Conservation (phyloP, 2,113 vertebrate genomes). For the Echinops telfairi region DNA sequence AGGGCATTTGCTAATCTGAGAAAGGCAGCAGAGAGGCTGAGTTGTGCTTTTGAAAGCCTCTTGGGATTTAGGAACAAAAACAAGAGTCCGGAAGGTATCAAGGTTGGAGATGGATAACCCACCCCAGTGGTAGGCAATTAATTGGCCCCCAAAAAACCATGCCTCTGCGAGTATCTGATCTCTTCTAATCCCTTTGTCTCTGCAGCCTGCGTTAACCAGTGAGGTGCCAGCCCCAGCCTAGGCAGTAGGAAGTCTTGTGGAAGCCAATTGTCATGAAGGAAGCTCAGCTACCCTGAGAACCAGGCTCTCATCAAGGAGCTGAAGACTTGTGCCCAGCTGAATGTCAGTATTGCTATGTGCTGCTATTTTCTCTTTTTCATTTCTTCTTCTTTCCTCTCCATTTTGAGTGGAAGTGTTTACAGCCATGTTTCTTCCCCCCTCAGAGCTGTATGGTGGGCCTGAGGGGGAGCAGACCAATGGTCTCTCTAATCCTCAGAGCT, state of each 20-base stretch:
- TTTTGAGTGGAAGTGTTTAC: not conserved
- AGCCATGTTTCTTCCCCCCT: not conserved
- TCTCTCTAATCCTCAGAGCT: slow-evolving; percentile 36
- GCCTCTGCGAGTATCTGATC: not conserved
- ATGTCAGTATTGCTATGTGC: slow-evolving; percentile 23
- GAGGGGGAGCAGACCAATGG: not conserved
- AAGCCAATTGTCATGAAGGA: not conserved
- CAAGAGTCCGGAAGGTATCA: not conserved
- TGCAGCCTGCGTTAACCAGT: not conserved
- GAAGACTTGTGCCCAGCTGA: not conserved
- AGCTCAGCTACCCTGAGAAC: not conserved
- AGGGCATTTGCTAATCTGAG: slow-evolving; percentile 19
- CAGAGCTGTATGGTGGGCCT: not conserved
- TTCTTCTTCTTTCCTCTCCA: not conserved
- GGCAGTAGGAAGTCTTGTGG: not conserved
- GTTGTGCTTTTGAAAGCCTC: slow-evolving; percentile 18
- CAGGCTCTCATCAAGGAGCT: not conserved
- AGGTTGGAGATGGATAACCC: not conserved
- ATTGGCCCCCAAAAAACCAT: not conserved
- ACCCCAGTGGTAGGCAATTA: not conserved
- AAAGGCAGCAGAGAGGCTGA: not conserved
- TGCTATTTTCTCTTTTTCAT: slow-evolving; percentile 8
- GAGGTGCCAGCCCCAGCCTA: not conserved
- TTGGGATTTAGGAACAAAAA: not conserved
- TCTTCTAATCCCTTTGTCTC: not conserved